Base-by-base conservation (phyloP, 2,888 invertebrate species). In the Prosapia bicincta region DNA sequence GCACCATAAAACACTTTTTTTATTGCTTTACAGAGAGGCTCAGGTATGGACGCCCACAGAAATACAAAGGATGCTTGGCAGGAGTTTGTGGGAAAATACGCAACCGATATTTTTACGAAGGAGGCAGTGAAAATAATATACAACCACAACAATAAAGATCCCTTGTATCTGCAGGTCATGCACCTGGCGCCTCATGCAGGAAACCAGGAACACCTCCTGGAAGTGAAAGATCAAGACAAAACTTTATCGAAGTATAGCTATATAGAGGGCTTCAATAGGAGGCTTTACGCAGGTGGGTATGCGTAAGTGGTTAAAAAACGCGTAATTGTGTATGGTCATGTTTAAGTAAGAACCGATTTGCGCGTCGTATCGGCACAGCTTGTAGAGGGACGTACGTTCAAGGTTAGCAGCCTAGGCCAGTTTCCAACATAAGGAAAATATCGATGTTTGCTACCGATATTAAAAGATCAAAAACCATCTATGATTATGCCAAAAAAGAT, bases 171-270 rank as follows among this genome's bases (percentile, higher is more conserved):
- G 69, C 95, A 95, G 85, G 85, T 98, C 70, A 90, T 95, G 0
- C 96, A 97, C 84, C 92, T 93, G 0, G 96, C 97, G 0, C 94
- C 95, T 0, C 98, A 98, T 86, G 94, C 94, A 54, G 92, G 89
- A 6, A 94, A 94, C 82, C 86, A 87, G 0, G 91, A 91, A 71
- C 89, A 91, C 13, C 88, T 88, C 0, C 84, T 95, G 76, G 93
- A 95, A 83, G 94, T 91, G 0, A 93, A 93, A 0, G 86, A 88
- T 26, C 88, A 90, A 78, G 88, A 88, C 32, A 88, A 93, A 0
- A 88, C 88, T 65, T 72, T 78, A 20, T 13, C 66, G 38, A 23
- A 75, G 77, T 92, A 93, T 85, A 85, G 88, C 1, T 88, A 93
- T 81, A 90, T 95, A 30, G 85, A 88, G 28, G 90, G 92, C 81